A percentile compares a stretch with the other conserved stretches of the same genome.
Conservation (phyloP, 2,113 vertebrate genomes). For the Saccopteryx bilineata region DNA sequence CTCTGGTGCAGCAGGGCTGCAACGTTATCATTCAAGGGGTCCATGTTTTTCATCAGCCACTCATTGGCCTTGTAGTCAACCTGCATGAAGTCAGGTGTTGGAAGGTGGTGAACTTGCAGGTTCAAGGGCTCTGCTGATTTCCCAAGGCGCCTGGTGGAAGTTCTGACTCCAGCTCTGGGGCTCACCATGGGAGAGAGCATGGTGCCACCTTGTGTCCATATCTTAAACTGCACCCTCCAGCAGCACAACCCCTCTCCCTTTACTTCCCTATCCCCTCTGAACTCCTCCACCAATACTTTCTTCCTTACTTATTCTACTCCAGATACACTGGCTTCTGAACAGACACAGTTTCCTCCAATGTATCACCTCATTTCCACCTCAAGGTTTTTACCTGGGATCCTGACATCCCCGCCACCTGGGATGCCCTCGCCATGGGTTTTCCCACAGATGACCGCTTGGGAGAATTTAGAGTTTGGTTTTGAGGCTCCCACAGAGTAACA, state of each 20-base stretch:
- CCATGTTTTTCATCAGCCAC: constrained; percentile 97
- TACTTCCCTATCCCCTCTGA: rapidly evolving
- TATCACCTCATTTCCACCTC: not conserved
- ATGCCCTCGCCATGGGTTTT: not conserved
- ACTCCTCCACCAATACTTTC: rapidly evolving
- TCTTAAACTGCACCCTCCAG: not conserved
- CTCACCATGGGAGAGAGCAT: rapidly evolving
- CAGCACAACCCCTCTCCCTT: rapidly evolving
- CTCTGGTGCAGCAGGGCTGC: constrained; percentile 94
- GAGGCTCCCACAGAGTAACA: not conserved
- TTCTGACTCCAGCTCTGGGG: too few species aligned
- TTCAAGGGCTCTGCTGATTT: rapidly evolving
- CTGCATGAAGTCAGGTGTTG: constrained; percentile 76
- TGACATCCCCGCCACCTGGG: rapidly evolving
- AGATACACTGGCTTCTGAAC: not conserved
- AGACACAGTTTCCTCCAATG: not conserved
- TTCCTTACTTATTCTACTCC: not conserved
- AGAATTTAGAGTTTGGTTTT: not conserved
- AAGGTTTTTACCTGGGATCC: too few species aligned
- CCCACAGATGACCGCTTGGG: rapidly evolving
- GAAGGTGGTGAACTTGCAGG: rapidly evolving
- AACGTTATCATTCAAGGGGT: constrained; percentile 94
- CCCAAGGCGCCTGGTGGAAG: not conserved
- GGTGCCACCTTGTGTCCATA: not conserved
- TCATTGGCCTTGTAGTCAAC: constrained; percentile 95